phyloP scores from a whole-genome alignment of 2,113 vertebrate genomes.

The Plecturocebus donacophilus region DNA sequence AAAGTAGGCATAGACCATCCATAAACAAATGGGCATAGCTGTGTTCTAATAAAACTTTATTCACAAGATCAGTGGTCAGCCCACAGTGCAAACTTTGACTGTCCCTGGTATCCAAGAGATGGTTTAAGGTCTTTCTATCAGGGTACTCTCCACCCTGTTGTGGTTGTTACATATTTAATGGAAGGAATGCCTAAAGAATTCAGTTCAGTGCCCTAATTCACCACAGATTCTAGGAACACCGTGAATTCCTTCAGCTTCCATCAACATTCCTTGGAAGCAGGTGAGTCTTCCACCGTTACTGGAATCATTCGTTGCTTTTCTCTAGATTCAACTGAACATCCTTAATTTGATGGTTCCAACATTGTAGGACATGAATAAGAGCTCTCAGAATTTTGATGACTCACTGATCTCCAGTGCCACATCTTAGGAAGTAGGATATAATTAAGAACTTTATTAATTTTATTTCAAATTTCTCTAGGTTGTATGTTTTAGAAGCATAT shows the following conservation, averaged over 20 bases:
- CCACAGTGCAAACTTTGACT: neutral
- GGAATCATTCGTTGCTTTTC: neutral
- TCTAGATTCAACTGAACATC: neutral
- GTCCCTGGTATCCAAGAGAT: neutral
- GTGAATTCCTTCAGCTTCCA: neutral
- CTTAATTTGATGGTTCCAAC: neutral
- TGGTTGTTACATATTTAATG: neutral
- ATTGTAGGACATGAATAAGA: neutral
- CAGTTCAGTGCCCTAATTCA: neutral
- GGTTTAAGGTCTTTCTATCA: neutral
- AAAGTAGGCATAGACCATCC: neutral
- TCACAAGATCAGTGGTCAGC: neutral
- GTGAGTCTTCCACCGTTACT: neutral
- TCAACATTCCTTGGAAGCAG: neutral
- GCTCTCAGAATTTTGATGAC: neutral
- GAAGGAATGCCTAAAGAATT: neutral
- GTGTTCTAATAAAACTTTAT: neutral
- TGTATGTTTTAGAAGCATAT: neutral
- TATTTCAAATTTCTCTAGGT: neutral
- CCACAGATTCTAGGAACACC: neutral
- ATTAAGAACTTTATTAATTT: neutral
- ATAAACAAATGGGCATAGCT: neutral
- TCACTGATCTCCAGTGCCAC: neutral
- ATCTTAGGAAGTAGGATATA: rapidly evolving
- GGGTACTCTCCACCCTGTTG: neutral